phyloP scores from a whole-genome alignment of 1,140 invertebrate species.

The Trichomalopsis sarcophagae region DNA sequence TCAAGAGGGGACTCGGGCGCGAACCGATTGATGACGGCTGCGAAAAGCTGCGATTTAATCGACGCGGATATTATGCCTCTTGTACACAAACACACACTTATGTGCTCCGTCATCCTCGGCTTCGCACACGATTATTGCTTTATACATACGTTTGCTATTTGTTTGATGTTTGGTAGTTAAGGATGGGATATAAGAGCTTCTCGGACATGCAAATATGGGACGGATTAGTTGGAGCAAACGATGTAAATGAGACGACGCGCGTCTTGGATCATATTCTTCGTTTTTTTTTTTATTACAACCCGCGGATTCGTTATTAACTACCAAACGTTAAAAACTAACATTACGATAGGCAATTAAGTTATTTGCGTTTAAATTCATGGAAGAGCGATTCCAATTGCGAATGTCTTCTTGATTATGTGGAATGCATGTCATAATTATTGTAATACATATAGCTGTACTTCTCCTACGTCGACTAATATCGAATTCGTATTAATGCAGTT shows the following conservation, averaged over 20 bases:
- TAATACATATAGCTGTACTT: background rate
- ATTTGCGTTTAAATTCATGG: background rate
- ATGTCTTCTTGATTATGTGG: background rate
- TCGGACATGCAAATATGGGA: background rate
- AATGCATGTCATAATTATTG: background rate
- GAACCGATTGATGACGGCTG: constrained; percentile 15
- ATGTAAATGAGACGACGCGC: background rate
- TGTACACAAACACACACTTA: background rate
- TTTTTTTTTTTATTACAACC: background rate
- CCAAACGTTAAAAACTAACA: constrained; percentile 2
- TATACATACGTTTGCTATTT: background rate
- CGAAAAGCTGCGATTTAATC: constrained; percentile 18
- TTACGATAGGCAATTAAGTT: constrained; percentile 19
- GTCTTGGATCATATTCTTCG: background rate
- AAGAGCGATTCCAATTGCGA: background rate
- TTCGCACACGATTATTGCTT: background rate
- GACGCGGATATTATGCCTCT: background rate
- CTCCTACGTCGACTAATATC: background rate
- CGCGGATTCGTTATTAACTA: background rate
- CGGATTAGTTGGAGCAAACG: constrained; percentile 10
- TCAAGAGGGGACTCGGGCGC: constrained; percentile 4
- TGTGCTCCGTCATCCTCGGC: background rate
- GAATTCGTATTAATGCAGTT: background rate
- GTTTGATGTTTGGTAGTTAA: constrained; percentile 11
- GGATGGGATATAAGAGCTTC: background rate